Evolutionary conservation across 2,113 vertebrate species (phyloP), one percentile per base, ranked within the genome.

Genomic region (Rhea pennata): DNA sequence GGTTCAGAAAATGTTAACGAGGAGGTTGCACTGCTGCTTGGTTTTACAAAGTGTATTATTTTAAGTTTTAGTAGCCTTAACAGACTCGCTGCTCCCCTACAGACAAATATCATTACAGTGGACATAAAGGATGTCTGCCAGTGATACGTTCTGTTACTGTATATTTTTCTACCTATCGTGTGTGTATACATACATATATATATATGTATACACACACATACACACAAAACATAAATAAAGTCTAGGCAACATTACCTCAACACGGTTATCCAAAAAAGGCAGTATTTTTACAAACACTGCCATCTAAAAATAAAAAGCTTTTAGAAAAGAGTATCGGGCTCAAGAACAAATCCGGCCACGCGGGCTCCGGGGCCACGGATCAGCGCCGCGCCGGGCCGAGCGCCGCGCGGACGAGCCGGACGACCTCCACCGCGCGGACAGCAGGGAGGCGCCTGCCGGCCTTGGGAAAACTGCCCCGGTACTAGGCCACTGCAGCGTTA

Each of bases 351-450:
- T 90, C 44, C 15, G 33, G 59, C 92, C 87, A 64, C 53, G 33
- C 19, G 7, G 78, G 58, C 46, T 74, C 12, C 10, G 24, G 66
- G 21, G 27, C 67, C 10, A 71, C 59, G 31, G 46, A 53, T n/a
- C 76, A 36, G 9, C 1, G 5, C 67, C 56, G 71, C 67, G 81
- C 72, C 76, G 24, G 39, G 27, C 40, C 44, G 15, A 46, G 44
- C 15, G 44, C 44, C 8, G 50, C 21, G 16, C 59, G 62, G 88
- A 72, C 73, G 80, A 84, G 70, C 20, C 15, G 39, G 23, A 72
- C 85, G 58, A 71, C 66, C 90, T 58, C 96, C 96, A 95, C 88
- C 86, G 29, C 69, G 94, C 89, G 97, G 97, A 82, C 82, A 86
- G 78, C 59, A 88, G 53, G 53, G 88, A 90, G 82, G 31, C 79